phyloP scores from a whole-genome alignment of 64 coral and sea anemone species.

The Actinia tenebrosa region DNA sequence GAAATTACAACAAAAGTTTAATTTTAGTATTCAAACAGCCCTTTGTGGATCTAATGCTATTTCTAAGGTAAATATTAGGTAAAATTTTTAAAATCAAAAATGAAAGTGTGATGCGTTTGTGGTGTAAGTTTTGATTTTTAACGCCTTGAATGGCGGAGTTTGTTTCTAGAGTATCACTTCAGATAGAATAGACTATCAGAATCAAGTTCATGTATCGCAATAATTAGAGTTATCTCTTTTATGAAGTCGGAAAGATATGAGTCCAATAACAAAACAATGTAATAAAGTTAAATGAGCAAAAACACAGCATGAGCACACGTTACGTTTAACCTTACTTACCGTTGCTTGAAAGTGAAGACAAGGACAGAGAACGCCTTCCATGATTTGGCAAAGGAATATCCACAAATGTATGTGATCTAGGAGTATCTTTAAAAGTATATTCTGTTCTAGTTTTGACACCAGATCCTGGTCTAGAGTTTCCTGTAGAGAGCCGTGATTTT shows the following conservation, averaged over 20 bases:
- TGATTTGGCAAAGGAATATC: conserved; percentile 32
- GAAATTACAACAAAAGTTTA: neutral
- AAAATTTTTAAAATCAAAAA: neutral
- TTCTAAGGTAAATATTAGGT: neutral
- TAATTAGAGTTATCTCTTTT: neutral
- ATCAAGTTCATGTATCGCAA: neutral
- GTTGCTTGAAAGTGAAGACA: conserved; percentile 38
- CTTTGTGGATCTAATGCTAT: neutral
- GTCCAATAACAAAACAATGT: neutral
- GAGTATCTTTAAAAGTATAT: conserved; percentile 38
- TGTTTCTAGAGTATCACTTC: neutral
- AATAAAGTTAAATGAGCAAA: neutral
- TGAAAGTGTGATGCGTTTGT: neutral
- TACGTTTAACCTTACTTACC: conserved; percentile 27
- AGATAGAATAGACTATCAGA: neutral
- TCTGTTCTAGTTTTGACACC: conserved; percentile 36
- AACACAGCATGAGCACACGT: neutral
- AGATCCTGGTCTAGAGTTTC: conserved; percentile 44
- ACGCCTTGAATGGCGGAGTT: neutral
- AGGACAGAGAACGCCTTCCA: conserved; percentile 35
- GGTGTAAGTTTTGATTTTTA: neutral
- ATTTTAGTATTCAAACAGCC: neutral
- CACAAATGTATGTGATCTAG: conserved; percentile 25
- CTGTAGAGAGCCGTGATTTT: conserved; percentile 36
- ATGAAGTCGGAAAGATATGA: neutral